Percentiles rank a stretch among this genome's conserved stretches.
Evolutionary conservation across 92 coral and sea anemone genomes (phyloP).

Genomic region (Zoanthus sansibaricus): DNA sequence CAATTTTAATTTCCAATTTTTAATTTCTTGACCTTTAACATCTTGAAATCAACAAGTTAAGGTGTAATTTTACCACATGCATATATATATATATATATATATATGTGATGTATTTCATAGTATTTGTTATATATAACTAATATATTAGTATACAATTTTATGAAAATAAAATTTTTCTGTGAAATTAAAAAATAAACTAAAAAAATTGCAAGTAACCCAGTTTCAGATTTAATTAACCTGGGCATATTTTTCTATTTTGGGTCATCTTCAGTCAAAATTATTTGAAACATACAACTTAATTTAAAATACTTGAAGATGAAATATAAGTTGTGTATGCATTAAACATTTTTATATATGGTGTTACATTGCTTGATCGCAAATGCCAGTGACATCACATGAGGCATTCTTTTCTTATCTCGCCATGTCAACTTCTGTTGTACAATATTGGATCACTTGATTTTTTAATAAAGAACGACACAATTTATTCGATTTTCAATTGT

Average conservation of each 20-base stretch:
- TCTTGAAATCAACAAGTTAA: conserved; percentile 3
- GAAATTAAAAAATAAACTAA: background rate
- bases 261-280: conserved; percentile 3
- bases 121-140: conserved; percentile 3
- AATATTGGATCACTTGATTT: background rate
- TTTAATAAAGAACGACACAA: background rate
- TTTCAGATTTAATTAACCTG: conserved; percentile 5
- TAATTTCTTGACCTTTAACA: conserved; percentile 1
- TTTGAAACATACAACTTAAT: background rate
- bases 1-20: conserved; percentile 11
- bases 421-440: background rate
- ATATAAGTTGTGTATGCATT: background rate
- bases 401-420: background rate
- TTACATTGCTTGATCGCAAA: background rate
- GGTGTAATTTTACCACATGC: conserved; percentile 2
- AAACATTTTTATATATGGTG: background rate
- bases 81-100: background rate
- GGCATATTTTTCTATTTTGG: background rate
- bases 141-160: background rate
- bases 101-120: background rate
- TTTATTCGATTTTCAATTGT: background rate
- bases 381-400: background rate
- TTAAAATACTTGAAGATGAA: background rate
- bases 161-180: conserved; percentile 1
- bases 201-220: background rate